A percentile compares a stretch with the other conserved stretches of the same genome.
phyloP scores from a whole-genome alignment of 2,113 vertebrate species.

The Grus americana region DNA sequence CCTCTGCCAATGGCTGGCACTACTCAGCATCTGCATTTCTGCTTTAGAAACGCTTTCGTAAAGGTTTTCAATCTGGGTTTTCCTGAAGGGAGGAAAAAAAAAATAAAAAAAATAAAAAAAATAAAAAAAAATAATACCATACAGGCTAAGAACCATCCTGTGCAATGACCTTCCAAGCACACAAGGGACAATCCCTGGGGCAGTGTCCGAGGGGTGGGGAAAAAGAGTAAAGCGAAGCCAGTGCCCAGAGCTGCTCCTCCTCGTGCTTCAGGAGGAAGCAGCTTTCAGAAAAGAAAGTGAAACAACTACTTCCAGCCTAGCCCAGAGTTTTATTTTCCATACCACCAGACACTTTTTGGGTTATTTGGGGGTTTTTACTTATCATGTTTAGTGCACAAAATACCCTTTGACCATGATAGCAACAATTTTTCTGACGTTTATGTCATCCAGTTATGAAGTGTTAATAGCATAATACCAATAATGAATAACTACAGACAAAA shows the following conservation, averaged over 20 bases:
- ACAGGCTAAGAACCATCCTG: background rate
- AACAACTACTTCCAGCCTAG: background rate
- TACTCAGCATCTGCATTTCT: rapidly evolving
- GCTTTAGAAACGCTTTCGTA: background rate
- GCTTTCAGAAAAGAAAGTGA: background rate
- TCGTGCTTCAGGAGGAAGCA: background rate
- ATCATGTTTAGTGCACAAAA: background rate
- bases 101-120: no score
- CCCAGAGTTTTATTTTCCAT: background rate
- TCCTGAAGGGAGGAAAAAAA: background rate
- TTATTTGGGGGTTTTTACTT: background rate
- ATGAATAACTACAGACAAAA: background rate
- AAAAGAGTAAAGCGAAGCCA: background rate
- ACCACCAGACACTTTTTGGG: background rate
- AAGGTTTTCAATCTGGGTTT: background rate
- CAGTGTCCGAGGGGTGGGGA: background rate
- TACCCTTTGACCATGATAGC: background rate
- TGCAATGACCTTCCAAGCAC: background rate
- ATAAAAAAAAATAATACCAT: no score
- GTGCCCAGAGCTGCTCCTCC: background rate
- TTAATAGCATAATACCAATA: background rate
- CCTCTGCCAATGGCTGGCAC: background rate
- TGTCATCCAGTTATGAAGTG: background rate
- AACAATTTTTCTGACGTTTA: background rate
- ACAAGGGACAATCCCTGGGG: background rate